A percentile compares a stretch with the other conserved stretches of the same genome.
Evolutionary conservation across 2,888 invertebrate genomes (phyloP).

Genomic region (Polyommatus iphigenia): DNA sequence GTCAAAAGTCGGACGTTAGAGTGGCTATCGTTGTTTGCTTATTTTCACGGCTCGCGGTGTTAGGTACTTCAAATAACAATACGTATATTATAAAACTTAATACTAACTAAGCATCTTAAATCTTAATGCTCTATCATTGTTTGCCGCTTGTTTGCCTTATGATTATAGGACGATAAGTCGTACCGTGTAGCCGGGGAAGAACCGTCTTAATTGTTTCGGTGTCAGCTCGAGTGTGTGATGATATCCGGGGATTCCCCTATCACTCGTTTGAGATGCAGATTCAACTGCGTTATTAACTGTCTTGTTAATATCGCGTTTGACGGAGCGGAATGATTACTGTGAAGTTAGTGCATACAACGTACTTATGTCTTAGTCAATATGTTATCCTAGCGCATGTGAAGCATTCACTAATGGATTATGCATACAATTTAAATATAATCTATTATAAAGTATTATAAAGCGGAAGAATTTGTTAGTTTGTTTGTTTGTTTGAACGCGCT

Average conservation of each 20-base stretch:
- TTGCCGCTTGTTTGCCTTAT: too few species aligned
- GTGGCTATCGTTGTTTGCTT: too few species aligned
- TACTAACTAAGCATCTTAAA: too few species aligned
- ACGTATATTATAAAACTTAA: too few species aligned
- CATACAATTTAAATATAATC: neutral
- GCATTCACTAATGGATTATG: neutral
- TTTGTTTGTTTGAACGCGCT: too few species aligned
- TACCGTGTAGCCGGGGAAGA: neutral
- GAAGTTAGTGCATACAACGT: neutral
- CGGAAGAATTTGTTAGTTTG: too few species aligned
- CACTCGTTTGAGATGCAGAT: slow-evolving; percentile 19
- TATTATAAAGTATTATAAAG: too few species aligned
- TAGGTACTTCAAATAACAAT: too few species aligned
- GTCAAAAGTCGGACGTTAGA: too few species aligned
- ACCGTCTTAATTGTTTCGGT: slow-evolving; percentile 3
- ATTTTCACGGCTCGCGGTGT: too few species aligned
- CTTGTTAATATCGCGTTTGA: slow-evolving; percentile 9
- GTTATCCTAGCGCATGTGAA: neutral
- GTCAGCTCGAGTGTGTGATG: neutral
- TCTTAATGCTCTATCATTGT: too few species aligned
- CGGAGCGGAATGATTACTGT: neutral
- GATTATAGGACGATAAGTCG: too few species aligned
- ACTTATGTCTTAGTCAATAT: neutral
- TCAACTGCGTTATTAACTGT: slow-evolving; percentile 5
- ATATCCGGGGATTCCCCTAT: neutral